Conservation (phyloP, 2,113 vertebrate genomes). For the Ciconia stormi region DNA sequence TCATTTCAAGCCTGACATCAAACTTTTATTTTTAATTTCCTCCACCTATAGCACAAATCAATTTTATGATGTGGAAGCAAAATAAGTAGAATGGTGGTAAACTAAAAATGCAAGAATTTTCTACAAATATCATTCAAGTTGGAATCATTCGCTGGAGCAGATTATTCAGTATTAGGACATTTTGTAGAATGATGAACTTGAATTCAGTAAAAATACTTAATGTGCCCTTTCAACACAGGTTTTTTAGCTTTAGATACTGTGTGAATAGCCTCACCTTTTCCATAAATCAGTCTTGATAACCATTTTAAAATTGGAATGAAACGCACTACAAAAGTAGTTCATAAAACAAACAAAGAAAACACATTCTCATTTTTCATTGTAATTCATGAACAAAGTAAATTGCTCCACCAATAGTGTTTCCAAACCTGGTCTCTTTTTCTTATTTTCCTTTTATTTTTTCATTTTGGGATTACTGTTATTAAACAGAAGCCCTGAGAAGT, state of each 20-base stretch:
- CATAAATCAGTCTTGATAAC: background rate
- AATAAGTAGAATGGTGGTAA: background rate
- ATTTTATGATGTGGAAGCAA: background rate
- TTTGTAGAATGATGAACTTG: background rate
- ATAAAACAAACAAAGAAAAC: background rate
- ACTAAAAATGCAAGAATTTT: background rate
- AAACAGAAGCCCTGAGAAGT: background rate
- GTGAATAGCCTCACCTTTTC: background rate
- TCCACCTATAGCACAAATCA: background rate
- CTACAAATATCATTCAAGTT: background rate
- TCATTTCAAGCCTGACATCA: background rate
- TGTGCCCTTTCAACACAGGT: background rate
- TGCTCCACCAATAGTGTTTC: accelerated
- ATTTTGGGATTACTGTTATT: background rate
- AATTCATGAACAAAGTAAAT: background rate
- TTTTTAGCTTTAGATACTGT: background rate
- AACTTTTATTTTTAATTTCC: background rate
- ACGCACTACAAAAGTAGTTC: background rate
- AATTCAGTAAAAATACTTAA: background rate
- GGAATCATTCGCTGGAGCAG: background rate
- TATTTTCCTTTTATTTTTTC: background rate
- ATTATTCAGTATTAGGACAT: background rate
- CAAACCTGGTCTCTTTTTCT: background rate
- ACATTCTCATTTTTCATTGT: background rate
- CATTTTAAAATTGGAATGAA: background rate